A percentile compares a stretch with the other conserved stretches of the same genome.
phyloP scores from a whole-genome alignment of 2,113 vertebrate species.

The Ranitomeya imitator region DNA sequence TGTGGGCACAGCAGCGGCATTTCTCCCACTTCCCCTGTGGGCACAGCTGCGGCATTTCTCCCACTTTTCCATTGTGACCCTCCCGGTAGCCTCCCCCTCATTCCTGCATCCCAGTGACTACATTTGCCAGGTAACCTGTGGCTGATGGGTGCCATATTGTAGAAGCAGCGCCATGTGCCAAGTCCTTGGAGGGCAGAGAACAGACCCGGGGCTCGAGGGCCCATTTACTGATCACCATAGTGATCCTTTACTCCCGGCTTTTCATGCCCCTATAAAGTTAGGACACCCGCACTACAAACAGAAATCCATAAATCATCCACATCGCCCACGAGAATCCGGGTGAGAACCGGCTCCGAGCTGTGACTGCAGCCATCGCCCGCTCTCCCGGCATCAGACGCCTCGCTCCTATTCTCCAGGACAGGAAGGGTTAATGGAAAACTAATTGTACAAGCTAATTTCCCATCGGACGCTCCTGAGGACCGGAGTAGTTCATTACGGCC shows the following conservation, averaged over 20 bases:
- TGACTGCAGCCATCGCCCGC: not conserved
- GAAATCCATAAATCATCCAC: too few relatives aligned
- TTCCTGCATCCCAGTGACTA: too few relatives aligned
- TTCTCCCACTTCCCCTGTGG: not conserved
- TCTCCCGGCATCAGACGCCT: not conserved
- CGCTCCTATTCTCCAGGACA: not conserved
- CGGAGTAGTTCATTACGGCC: conserved; percentile 13
- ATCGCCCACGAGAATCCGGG: not conserved
- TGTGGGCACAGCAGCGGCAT: not conserved
- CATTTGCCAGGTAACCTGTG: too few relatives aligned
- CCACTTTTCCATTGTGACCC: not conserved
- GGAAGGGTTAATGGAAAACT: conserved; percentile 30
- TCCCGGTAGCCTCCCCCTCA: too few relatives aligned
- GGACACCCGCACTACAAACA: too few relatives aligned
- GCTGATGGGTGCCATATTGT: too few relatives aligned
- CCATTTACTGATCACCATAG: too few relatives aligned
- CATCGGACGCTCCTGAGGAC: not conserved
- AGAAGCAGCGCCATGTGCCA: too few relatives aligned
- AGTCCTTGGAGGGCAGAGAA: too few relatives aligned
- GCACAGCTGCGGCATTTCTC: not conserved
- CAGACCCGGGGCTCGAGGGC: too few relatives aligned
- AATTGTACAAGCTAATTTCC: conserved; percentile 34
- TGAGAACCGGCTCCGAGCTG: not conserved
- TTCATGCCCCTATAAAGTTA: too few relatives aligned
- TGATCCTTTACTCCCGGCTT: too few relatives aligned